Percentiles rank a stretch among this genome's conserved stretches.
These are phyloP conservation scores for Ranitomeya variabilis DNA, from an alignment of 2,113 vertebrate genomes.

Conservation along the genomic window DNA sequence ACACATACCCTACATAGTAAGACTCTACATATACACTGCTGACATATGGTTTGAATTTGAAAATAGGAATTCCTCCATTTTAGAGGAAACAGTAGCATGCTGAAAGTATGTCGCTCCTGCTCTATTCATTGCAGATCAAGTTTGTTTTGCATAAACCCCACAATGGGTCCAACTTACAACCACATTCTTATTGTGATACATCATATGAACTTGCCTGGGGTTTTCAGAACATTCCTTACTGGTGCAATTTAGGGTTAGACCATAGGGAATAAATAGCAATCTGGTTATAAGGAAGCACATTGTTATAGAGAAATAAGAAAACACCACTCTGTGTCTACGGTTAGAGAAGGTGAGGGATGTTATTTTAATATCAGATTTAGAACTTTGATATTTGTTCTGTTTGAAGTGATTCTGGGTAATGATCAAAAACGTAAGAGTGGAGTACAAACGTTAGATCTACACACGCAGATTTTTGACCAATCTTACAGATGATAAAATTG, in stretches of 20 bases:
- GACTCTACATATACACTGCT: conserved; percentile 41
- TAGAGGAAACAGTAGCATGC: conserved; percentile 58
- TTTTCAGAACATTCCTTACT: conserved; percentile 34
- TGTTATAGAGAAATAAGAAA: not conserved
- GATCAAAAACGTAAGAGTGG: not conserved
- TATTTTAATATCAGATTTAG: not conserved
- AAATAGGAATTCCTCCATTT: conserved; percentile 58
- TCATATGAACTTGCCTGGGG: conserved; percentile 46
- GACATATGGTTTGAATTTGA: conserved; percentile 58
- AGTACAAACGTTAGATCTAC: not conserved
- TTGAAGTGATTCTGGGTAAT: not conserved
- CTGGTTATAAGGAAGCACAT: not conserved
- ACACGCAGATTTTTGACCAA: not conserved
- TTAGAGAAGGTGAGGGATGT: not conserved
- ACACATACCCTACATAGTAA: conserved; percentile 25
- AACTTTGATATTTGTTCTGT: not conserved
- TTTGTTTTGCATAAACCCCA: conserved; percentile 52
- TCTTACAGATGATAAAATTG: too few relatives aligned
- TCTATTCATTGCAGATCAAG: conserved; percentile 51
- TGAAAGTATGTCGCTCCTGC: conserved; percentile 54
- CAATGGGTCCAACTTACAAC: conserved; percentile 49
- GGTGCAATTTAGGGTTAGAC: conserved; percentile 22
- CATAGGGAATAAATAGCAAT: not conserved
- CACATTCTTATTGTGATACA: conserved; percentile 50
- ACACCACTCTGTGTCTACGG: not conserved